Evolutionary conservation across 2,113 vertebrate genomes (phyloP).

Genomic region (Prolemur simus): DNA sequence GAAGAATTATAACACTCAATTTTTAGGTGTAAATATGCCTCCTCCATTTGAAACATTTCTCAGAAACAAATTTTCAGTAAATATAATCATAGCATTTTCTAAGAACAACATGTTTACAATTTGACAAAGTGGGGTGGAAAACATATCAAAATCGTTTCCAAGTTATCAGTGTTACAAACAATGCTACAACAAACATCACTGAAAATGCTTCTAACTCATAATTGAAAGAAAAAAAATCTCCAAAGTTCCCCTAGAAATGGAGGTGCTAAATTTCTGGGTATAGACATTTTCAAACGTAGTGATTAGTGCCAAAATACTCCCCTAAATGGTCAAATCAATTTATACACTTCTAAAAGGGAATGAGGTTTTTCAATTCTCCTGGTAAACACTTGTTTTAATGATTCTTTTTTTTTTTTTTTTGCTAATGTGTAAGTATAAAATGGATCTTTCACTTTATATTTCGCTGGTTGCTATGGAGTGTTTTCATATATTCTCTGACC

Average conservation of each 20-base stretch:
- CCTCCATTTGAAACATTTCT: neutral
- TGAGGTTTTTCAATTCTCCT: neutral
- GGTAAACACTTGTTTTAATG: neutral
- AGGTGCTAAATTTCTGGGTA: neutral
- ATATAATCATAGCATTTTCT: neutral
- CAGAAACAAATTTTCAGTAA: neutral
- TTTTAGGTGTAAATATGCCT: neutral
- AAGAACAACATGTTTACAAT: neutral
- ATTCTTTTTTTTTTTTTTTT: no score
- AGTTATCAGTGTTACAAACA: neutral
- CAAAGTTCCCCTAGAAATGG: neutral
- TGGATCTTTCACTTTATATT: neutral
- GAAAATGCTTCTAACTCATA: rapidly evolving
- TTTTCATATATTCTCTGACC: neutral
- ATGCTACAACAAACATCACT: neutral
- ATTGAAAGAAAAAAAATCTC: neutral
- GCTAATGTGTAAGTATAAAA: no score
- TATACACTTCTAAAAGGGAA: neutral
- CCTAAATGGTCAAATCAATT: neutral
- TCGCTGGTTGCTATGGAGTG: neutral
- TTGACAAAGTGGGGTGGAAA: neutral
- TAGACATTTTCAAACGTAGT: rapidly evolving
- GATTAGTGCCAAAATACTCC: neutral
- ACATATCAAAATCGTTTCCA: neutral
- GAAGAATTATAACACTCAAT: neutral